Conservation (phyloP, 2,797 vertebrate genomes). For the Naso thynnoides region DNA sequence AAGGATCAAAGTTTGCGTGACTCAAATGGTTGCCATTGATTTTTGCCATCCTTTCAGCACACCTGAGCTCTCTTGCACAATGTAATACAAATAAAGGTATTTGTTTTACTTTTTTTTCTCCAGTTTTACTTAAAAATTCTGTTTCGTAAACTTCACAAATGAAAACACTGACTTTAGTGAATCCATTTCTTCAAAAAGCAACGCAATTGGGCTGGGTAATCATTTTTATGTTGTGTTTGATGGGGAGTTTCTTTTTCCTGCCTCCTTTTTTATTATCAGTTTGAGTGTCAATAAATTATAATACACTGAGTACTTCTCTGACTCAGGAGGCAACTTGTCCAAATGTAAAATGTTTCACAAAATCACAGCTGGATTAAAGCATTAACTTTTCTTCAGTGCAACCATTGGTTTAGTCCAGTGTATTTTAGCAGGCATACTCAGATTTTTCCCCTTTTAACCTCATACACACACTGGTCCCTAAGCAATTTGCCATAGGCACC, state of each 20-base stretch:
- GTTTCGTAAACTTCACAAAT: background rate
- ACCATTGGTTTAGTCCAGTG: no score
- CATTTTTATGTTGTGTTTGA: background rate
- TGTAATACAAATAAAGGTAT: background rate
- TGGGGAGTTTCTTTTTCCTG: background rate
- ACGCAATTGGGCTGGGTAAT: background rate
- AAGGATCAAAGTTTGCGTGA: background rate
- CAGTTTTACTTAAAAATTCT: background rate
- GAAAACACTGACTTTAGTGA: no score
- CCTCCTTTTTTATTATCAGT: background rate
- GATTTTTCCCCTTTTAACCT: no score
- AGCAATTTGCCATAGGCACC: no score
- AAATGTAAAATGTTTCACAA: no score
- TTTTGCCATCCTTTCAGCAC: background rate
- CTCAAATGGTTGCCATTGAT: slow-evolving; percentile 8
- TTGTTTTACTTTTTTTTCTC: no score
- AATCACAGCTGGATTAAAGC: no score
- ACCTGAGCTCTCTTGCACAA: background rate
- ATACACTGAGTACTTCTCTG: background rate
- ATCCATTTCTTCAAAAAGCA: background rate
- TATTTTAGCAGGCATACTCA: no score
- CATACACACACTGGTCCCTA: no score
- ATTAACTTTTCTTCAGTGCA: no score
- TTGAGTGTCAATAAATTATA: background rate
- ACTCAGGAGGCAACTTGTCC: background rate